These are phyloP conservation scores for Phenacoccus solenopsis DNA, from an alignment of 1,140 invertebrate genomes.

Conservation along the genomic window DNA sequence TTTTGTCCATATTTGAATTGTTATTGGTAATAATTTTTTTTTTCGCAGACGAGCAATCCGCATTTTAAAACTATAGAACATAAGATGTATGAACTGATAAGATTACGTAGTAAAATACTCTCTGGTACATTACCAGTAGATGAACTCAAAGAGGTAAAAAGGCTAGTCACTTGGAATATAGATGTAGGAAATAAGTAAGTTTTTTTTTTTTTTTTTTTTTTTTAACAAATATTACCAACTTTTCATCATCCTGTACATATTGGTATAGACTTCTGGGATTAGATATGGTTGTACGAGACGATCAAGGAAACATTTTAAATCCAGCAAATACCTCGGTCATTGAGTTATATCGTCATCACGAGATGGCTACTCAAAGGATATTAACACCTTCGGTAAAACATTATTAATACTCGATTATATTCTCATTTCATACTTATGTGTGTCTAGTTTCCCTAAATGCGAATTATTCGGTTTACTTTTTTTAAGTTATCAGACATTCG, in stretches of 20 bases:
- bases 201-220: not conserved
- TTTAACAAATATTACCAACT: not conserved
- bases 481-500: not conserved
- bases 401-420: not conserved
- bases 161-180: slow-evolving; percentile 69
- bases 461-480: not conserved
- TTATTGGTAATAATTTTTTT: slow-evolving; percentile 25
- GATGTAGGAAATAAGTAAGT: slow-evolving; percentile 75
- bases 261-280: slow-evolving; percentile 44
- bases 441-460: too few species aligned
- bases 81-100: slow-evolving; percentile 68
- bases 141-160: slow-evolving; percentile 69
- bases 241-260: slow-evolving; percentile 10
- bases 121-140: slow-evolving; percentile 77
- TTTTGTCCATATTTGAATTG: slow-evolving; percentile 11
- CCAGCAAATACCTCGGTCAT: slow-evolving; percentile 62
- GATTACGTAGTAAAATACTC: slow-evolving; percentile 63
- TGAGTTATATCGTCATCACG: slow-evolving; percentile 61
- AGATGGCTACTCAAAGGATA: slow-evolving; percentile 53
- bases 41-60: slow-evolving; percentile 38
- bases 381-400: slow-evolving; percentile 19
- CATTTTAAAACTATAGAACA: slow-evolving; percentile 60
- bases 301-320: slow-evolving; percentile 64
- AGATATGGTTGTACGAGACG: slow-evolving; percentile 73
- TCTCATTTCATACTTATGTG: too few species aligned